These are phyloP conservation scores for Hirundichthys speculiger DNA, from an alignment of 2,113 vertebrate genomes.

Conservation along the genomic window DNA sequence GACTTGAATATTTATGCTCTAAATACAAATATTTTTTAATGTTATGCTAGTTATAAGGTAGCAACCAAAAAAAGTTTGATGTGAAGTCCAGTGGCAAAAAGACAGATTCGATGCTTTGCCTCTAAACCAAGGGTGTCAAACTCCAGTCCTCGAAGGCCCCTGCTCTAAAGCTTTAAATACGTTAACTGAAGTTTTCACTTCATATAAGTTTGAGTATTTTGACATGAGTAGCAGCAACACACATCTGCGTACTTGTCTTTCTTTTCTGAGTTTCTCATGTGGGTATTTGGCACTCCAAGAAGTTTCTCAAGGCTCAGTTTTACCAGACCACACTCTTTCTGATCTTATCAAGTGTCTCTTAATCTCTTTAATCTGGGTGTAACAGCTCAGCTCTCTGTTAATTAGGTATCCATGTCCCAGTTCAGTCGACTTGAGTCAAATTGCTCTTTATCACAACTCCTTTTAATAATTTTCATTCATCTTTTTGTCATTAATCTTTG, in stretches of 20 bases:
- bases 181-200: too few relatives aligned
- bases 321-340: constrained; percentile 28
- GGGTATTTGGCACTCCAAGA: constrained; percentile 4
- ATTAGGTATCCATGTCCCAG: constrained; percentile 37
- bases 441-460: neutral
- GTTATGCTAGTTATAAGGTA: too few relatives aligned
- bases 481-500: neutral
- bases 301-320: constrained; percentile 36
- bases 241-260: neutral
- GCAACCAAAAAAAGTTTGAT: too few relatives aligned
- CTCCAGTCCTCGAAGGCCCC: too few relatives aligned
- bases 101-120: too few relatives aligned
- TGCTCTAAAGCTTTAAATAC: too few relatives aligned
- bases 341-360: constrained; percentile 55
- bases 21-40: too few relatives aligned
- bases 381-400: constrained; percentile 36
- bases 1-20: too few relatives aligned
- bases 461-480: constrained; percentile 6
- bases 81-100: too few relatives aligned
- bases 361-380: constrained; percentile 40
- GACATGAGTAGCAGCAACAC: neutral
- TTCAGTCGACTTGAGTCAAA: constrained; percentile 20
- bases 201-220: neutral
- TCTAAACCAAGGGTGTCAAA: too few relatives aligned
- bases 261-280: neutral